Conservation (phyloP, 2,888 invertebrate genomes). For the Protophormia terraenovae region DNA sequence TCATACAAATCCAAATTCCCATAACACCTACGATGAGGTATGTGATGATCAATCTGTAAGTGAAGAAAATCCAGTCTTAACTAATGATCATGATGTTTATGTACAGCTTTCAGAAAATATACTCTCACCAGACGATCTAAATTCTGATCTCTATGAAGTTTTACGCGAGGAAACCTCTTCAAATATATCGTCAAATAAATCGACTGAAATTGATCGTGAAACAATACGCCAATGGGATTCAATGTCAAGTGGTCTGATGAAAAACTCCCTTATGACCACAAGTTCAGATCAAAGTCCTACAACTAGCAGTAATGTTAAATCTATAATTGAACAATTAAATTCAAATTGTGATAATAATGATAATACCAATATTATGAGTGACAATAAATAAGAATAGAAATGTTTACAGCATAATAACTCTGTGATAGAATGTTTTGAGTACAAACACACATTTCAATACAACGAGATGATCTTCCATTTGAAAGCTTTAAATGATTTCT, state of each 20-base stretch:
- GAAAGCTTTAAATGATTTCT: slow-evolving; percentile 13
- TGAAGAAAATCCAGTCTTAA: slow-evolving; percentile 19
- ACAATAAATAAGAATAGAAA: slow-evolving; percentile 15
- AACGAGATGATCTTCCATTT: not conserved
- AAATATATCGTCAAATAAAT: slow-evolving; percentile 80
- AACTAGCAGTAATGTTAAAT: slow-evolving; percentile 72
- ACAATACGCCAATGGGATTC: slow-evolving; percentile 94
- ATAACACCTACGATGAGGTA: slow-evolving; percentile 51
- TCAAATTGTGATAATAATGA: slow-evolving; percentile 71
- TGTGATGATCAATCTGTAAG: slow-evolving; percentile 44
- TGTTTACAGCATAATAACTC: slow-evolving; percentile 7
- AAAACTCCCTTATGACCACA: slow-evolving; percentile 74
- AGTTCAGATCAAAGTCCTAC: slow-evolving; percentile 60
- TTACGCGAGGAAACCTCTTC: slow-evolving; percentile 78
- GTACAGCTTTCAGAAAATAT: slow-evolving; percentile 74
- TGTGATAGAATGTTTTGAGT: slow-evolving; percentile 30
- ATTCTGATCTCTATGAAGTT: slow-evolving; percentile 79
- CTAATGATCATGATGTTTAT: slow-evolving; percentile 77
- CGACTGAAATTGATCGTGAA: slow-evolving; percentile 89
- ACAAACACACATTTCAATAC: not conserved
- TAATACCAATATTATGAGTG: slow-evolving; percentile 39
- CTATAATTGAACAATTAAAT: slow-evolving; percentile 76
- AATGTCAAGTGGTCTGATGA: slow-evolving; percentile 91
- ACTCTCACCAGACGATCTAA: slow-evolving; percentile 64
- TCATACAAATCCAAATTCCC: not conserved